Evolutionary conservation across 2,797 vertebrate species (phyloP).

Genomic region (Danio jaintianensis): DNA sequence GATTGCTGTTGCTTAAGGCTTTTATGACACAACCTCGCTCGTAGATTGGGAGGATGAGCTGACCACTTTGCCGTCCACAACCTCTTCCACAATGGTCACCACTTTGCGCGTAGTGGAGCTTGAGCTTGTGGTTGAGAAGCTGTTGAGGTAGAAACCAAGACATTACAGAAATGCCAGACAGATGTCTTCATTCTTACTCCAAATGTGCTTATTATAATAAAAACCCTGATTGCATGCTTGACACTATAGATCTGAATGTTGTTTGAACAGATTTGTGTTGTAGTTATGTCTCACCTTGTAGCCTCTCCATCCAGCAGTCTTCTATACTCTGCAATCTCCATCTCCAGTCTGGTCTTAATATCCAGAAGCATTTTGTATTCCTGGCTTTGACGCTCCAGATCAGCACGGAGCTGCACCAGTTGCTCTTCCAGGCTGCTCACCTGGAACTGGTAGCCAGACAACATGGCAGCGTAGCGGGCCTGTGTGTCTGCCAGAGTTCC

Average conservation of each 20-base stretch:
- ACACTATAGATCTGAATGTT: background rate
- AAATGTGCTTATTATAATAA: background rate
- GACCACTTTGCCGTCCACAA: constrained; percentile 82
- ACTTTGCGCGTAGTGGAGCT: constrained; percentile 72
- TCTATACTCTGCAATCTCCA: constrained; percentile 77
- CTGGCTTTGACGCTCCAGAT: constrained; percentile 72
- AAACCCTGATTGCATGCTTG: background rate
- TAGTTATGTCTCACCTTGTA: constrained; percentile 72
- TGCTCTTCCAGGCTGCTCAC: constrained; percentile 71
- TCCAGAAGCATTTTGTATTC: constrained; percentile 78
- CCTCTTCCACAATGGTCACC: constrained; percentile 82
- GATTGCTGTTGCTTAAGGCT: background rate
- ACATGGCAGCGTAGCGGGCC: constrained; percentile 58
- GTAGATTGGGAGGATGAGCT: constrained; percentile 44
- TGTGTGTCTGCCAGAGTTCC: constrained; percentile 64
- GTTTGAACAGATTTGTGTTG: constrained; percentile 53
- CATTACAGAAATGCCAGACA: background rate
- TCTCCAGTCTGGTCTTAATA: constrained; percentile 73
- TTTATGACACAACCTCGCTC: background rate
- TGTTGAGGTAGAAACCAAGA: background rate
- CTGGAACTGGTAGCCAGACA: constrained; percentile 65
- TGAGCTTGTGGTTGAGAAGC: background rate
- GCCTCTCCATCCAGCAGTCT: constrained; percentile 76
- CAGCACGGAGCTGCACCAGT: constrained; percentile 65
- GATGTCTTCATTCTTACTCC: background rate